phyloP scores from a whole-genome alignment of 2,113 vertebrate species.

The Phalacrocorax carbo region DNA sequence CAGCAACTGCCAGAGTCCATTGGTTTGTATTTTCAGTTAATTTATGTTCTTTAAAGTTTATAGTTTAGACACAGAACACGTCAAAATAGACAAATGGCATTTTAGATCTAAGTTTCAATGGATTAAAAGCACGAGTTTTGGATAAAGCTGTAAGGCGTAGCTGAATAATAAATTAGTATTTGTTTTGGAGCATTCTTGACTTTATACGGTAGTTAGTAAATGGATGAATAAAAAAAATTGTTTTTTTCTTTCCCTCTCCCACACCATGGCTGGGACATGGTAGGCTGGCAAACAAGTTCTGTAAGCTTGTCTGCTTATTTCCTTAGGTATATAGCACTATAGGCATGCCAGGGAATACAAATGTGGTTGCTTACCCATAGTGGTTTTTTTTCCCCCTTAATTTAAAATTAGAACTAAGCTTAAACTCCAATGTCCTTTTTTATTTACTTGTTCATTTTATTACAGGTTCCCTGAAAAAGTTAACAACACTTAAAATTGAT shows the following conservation, averaged over 20 bases:
- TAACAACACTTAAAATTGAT: constrained; percentile 95
- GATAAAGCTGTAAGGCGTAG: background rate
- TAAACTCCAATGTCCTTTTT: background rate
- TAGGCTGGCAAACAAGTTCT: background rate
- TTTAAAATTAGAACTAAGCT: background rate
- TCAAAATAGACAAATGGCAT: background rate
- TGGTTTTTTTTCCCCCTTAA: background rate
- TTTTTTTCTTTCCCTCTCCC: background rate
- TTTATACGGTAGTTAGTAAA: background rate
- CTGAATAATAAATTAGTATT: background rate
- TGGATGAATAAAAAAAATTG: background rate
- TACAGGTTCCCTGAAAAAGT: constrained; percentile 90
- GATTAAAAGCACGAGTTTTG: background rate
- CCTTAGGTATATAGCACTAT: background rate
- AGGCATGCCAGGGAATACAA: background rate
- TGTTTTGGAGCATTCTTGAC: background rate
- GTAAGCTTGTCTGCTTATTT: background rate
- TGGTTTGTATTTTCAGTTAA: constrained; percentile 78
- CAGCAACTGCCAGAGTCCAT: constrained; percentile 92
- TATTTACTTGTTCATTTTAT: background rate
- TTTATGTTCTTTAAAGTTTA: background rate
- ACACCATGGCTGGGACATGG: background rate
- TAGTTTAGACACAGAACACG: background rate
- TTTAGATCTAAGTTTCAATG: background rate
- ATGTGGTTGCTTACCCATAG: background rate